Evolutionary conservation across 2,888 invertebrate genomes (phyloP).

Genomic region (Mantis religiosa): DNA sequence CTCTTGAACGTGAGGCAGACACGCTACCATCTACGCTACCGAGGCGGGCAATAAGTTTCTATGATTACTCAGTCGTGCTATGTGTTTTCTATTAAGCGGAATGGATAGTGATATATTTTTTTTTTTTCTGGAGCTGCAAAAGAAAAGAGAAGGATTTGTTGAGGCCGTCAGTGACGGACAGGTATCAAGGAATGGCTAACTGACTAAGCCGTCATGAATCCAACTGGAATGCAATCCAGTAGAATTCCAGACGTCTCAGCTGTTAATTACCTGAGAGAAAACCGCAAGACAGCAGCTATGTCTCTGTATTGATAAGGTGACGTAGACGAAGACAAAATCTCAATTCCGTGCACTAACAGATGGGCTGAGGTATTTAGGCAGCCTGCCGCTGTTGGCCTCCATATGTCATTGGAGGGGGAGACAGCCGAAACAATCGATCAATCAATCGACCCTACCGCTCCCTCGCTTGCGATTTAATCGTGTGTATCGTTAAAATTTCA

Average conservation of each 20-base stretch:
- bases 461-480: not conserved
- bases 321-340: not conserved
- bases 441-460: not conserved
- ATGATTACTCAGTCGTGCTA: no score
- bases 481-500: not conserved
- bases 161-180: no score
- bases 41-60: no score
- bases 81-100: no score
- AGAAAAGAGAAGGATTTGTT: no score
- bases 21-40: no score
- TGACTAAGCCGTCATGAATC: not conserved
- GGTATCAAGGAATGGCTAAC: no score
- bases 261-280: not conserved
- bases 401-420: not conserved
- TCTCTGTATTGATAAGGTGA: not conserved
- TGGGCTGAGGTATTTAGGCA: not conserved
- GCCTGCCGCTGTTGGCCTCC: not conserved
- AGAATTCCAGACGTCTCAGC: not conserved
- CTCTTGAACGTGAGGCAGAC: no score
- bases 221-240: not conserved
- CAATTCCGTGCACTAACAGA: not conserved
- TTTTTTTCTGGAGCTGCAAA: no score
- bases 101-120: no score
- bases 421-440: not conserved
- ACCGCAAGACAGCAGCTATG: not conserved